Percentiles rank a stretch among this genome's conserved stretches.
phyloP scores from a whole-genome alignment of 2,113 vertebrate genomes.

The Bostrychus sinensis region DNA sequence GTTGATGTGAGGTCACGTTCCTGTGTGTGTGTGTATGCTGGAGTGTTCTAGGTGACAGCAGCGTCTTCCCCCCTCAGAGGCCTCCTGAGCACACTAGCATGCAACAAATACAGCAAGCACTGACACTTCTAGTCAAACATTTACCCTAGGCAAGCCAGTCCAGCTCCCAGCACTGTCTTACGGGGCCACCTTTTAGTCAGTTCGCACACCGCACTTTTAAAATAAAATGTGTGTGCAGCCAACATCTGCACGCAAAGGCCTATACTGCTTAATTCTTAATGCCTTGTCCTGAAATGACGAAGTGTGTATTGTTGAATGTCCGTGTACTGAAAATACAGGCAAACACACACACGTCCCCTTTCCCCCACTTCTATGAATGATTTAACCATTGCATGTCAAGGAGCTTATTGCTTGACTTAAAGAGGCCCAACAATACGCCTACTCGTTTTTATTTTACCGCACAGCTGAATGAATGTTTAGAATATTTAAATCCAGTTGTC shows the following conservation, averaged over 20 bases:
- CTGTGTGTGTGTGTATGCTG: conserved; percentile 11
- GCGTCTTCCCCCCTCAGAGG: conserved; percentile 12
- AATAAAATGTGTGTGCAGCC: conserved; percentile 25
- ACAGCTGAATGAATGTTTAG: conserved; percentile 38
- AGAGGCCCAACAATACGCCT: conserved; percentile 33
- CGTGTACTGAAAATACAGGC: background rate
- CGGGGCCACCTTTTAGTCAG: background rate
- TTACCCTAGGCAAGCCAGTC: conserved; percentile 47
- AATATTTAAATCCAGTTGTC: conserved; percentile 46
- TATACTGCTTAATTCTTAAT: background rate
- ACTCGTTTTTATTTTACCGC: conserved; percentile 21
- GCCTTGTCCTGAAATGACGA: conserved; percentile 8
- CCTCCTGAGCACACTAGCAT: conserved; percentile 41
- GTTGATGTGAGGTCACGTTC: conserved; percentile 16
- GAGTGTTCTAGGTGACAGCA: conserved; percentile 20
- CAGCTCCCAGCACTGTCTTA: conserved; percentile 17
- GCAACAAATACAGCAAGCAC: conserved; percentile 40
- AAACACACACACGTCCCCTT: conserved; percentile 13
- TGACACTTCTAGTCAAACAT: conserved; percentile 58
- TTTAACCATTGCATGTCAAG: conserved; percentile 50
- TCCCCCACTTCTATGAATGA: conserved; percentile 48
- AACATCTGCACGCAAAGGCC: conserved; percentile 8
- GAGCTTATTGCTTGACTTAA: conserved; percentile 45
- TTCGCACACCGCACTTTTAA: conserved; percentile 10
- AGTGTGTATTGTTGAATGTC: background rate